Base-by-base conservation (phyloP, 2,797 vertebrate species). In the Pangasius krempfi region DNA sequence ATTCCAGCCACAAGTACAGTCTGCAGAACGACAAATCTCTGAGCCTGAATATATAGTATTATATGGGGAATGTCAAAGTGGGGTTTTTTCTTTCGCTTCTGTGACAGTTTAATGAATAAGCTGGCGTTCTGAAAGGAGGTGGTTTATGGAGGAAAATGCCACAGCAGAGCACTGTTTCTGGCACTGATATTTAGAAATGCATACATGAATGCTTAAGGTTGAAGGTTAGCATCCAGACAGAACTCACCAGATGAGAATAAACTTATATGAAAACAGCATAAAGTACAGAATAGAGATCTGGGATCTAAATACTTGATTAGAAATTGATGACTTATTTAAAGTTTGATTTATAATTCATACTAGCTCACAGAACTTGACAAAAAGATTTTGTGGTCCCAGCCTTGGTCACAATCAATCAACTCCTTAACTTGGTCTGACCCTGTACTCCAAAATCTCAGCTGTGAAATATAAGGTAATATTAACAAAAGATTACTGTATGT, bases 51-150 rank as follows among this genome's bases (percentile, higher is more conserved):
- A 58, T 37, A 80, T 80, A 25, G 30, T 58, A 58, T 12, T 20
- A 37, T 56, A 56, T 12, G 33, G 54, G 54, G 30, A 37, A 80
- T 58, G 52, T 58, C 16, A 33, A 79, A 30, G 16, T 30, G 4
- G n/a, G 50, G n/a, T 30, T 56, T 18, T 3, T 33, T 7, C 68
- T 1, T 30, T 30, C 33, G n/a, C 50, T 54, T 79, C 75, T 79
- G n/a, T 56, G 78, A 80, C 54, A 80, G 30, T 58, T 56, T 58
- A 33, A 80, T 37, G 54, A 58, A 80, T 80, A 37, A 58, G 30
- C 18, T 80, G 78, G 52, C 2, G 1, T 18, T 54, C 27, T 9
- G 50, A 56, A 79, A 80, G 54, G 52, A 58, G 18, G 30, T 80
- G 78, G 44, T 80, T 58, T 80, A 33, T 58, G 52, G 18, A 80